Conservation (phyloP, 2,888 invertebrate genomes). For the Dendrolimus houi region DNA sequence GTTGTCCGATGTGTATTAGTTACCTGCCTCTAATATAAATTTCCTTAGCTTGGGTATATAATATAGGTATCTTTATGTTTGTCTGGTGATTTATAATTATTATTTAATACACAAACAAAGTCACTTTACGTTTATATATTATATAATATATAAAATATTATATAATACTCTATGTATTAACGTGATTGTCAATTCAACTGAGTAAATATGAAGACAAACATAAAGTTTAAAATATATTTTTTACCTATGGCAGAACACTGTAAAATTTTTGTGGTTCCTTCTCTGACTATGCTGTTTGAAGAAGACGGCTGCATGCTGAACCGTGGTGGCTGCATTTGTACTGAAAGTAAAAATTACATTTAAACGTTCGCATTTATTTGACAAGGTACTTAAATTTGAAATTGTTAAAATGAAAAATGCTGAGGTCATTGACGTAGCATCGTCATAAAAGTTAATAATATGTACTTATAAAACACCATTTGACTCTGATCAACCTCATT, state of each 20-base stretch:
- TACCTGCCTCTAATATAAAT: too few species aligned
- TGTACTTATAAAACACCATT: not conserved
- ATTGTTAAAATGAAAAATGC: not conserved
- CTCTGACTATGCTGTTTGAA: slow-evolving; percentile 89
- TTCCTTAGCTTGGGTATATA: too few species aligned
- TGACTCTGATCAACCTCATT: not conserved
- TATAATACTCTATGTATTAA: too few species aligned
- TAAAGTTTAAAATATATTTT: slow-evolving; percentile 17
- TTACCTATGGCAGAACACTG: slow-evolving; percentile 94
- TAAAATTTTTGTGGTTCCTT: slow-evolving; percentile 92
- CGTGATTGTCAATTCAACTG: too few species aligned
- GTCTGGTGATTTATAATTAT: too few species aligned
- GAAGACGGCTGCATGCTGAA: slow-evolving; percentile 92
- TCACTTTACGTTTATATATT: too few species aligned
- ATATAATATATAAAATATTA: too few species aligned
- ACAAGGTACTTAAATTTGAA: too few species aligned
- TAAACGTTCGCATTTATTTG: not conserved
- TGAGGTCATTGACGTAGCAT: not conserved
- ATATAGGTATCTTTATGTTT: too few species aligned
- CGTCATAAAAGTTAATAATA: not conserved
- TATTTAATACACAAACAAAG: too few species aligned
- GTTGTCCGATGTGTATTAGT: too few species aligned
- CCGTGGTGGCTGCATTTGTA: slow-evolving; percentile 86
- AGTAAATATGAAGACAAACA: too few species aligned
- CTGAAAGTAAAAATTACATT: slow-evolving; percentile 37